Conservation (phyloP, 2,113 vertebrate species). For the Macaca fascicularis region DNA sequence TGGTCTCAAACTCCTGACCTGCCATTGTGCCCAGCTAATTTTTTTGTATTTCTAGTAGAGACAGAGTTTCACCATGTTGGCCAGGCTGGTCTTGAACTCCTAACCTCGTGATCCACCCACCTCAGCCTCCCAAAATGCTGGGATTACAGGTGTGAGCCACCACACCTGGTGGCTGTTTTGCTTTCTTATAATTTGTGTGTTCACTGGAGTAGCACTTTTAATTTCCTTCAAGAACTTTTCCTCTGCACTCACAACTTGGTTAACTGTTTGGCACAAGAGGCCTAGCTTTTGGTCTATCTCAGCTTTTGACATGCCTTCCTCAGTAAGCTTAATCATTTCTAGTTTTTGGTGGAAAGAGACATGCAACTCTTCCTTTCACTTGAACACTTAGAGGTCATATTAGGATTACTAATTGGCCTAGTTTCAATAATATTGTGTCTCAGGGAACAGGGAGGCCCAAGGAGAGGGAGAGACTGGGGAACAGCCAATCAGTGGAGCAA, state of each 20-base stretch:
- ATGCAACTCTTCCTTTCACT: not conserved
- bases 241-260: not conserved
- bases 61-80: no score
- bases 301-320: not conserved
- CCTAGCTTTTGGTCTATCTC: not conserved
- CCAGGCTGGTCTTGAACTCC: no score
- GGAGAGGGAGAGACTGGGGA: not conserved
- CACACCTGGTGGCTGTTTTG: not conserved
- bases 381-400: not conserved
- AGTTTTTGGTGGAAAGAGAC: not conserved
- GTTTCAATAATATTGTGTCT: not conserved
- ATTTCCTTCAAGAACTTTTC: not conserved
- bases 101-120: no score
- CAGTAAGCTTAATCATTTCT: not conserved
- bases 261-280: not conserved
- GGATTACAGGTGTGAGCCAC: no score
- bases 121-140: no score
- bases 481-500: not conserved
- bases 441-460: not conserved
- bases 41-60: no score
- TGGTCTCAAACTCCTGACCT: no score
- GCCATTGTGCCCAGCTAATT: no score
- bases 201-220: not conserved
- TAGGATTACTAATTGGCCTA: not conserved
- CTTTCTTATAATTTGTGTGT: not conserved